Percentiles rank a stretch among this genome's conserved stretches.
Conservation (phyloP, 2,113 vertebrate species). For the Psophia crepitans region DNA sequence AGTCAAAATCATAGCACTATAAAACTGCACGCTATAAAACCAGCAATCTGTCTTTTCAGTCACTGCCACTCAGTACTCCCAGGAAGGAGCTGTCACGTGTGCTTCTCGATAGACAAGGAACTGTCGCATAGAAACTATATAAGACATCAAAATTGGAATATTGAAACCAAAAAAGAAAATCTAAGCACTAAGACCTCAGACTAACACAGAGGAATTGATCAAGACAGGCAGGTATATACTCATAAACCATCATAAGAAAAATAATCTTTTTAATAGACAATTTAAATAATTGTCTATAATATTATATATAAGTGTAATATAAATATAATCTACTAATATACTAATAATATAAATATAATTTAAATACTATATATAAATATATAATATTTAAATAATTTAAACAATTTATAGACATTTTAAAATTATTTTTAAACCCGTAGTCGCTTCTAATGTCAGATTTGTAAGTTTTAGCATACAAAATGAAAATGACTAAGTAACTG, state of each 20-base stretch:
- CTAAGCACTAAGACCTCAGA: neutral
- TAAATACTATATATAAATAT: too few species aligned
- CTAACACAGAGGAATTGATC: neutral
- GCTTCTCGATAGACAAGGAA: neutral
- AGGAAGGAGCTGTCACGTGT: neutral
- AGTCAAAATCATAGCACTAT: neutral
- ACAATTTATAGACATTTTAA: neutral
- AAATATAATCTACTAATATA: too few species aligned
- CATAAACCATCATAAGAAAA: neutral
- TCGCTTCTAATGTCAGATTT: neutral
- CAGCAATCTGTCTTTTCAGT: neutral
- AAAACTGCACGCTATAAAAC: neutral
- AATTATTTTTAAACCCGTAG: neutral
- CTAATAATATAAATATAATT: too few species aligned
- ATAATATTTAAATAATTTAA: too few species aligned
- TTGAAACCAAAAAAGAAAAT: neutral
- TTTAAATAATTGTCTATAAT: too few species aligned
- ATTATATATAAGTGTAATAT: too few species aligned
- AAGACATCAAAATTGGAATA: neutral
- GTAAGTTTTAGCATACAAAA: neutral
- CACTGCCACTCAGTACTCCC: neutral
- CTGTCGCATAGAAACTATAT: neutral
- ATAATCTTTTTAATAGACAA: neutral
- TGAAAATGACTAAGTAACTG: neutral
- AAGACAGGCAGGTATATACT: neutral